A percentile compares a stretch with the other conserved stretches of the same genome.
Evolutionary conservation across 2,113 vertebrate species (phyloP).

Genomic region (Clarias magur): DNA sequence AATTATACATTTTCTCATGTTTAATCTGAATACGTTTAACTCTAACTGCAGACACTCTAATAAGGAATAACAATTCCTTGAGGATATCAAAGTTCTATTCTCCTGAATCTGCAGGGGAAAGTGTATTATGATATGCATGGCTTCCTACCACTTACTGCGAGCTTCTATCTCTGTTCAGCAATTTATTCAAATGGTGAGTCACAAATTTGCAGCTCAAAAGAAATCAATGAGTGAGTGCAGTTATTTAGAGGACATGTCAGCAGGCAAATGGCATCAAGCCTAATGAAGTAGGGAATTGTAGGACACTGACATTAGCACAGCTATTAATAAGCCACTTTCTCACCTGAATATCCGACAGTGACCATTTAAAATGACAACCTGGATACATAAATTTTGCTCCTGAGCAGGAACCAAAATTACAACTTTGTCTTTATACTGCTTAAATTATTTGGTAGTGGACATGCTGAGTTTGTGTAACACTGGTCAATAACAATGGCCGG

Average conservation of each 20-base stretch:
- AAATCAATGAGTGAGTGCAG: conserved; percentile 20
- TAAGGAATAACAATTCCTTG: background rate
- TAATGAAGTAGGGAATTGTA: conserved; percentile 31
- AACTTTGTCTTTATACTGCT: background rate
- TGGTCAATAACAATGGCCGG: background rate
- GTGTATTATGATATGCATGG: background rate
- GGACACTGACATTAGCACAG: conserved; percentile 35
- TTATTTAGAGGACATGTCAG: conserved; percentile 28
- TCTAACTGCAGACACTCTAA: background rate
- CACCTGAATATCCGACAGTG: background rate
- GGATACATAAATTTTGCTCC: background rate
- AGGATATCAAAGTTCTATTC: background rate
- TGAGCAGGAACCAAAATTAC: background rate
- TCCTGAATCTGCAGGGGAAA: background rate
- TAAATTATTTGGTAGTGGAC: background rate
- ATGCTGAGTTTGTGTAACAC: background rate
- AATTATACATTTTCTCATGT: background rate
- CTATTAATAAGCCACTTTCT: conserved; percentile 7
- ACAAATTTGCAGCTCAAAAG: conserved; percentile 32
- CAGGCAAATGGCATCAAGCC: conserved; percentile 5
- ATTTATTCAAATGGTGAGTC: conserved; percentile 18
- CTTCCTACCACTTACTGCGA: background rate
- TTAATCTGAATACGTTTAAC: background rate
- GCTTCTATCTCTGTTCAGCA: background rate
- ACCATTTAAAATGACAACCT: background rate